Base-by-base conservation (phyloP, 2,888 invertebrate genomes). In the Noctua comes region DNA sequence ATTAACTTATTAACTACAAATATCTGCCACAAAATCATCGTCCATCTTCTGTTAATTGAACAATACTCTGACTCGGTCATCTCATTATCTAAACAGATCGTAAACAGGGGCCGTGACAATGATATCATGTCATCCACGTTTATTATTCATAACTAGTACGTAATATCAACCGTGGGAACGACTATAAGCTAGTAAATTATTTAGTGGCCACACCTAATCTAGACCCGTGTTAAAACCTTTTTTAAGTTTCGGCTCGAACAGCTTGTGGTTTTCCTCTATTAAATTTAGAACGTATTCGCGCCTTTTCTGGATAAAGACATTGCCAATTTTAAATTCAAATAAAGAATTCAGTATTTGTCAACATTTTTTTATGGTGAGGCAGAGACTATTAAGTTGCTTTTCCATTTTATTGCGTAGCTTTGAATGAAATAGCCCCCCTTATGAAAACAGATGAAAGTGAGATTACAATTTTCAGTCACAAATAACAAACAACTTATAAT, bases 61-160 rank as follows among this genome's bases (percentile, higher is more conserved):
- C 48, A 40, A 71, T 59, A 73, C 36, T 31, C 77, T 86, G 88
- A 88, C n/a, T 86, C 75, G 78, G 65, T 36, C 24, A 70, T 79
- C 75, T 86, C 27, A 76, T 66, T 64, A 71, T 68, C 57, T 71
- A 77, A 66, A 64, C 75, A 86, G 68, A 76, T 76, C 65, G 69
- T 66, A 76, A 40, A 80, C 57, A 80, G 57, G 62, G 75, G 64
- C 76, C 68, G n/a, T 77, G 77, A 86, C 85, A 87, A 82, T 82
- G 80, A 86, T 86, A 80, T 83, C 76, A 84, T 82, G 79, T 75
- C 85, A 80, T 80, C 77, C 69, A 68, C 69, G 59, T 48, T 80
- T 77, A 83, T 68, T 86, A 88, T 86, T 88, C 76, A 88, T 80
- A 80, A 77, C 68, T 54, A 62, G 48, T 80, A 76, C 75, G 66